phyloP scores from a whole-genome alignment of 2,113 vertebrate species.

The Melanocharis versteri region DNA sequence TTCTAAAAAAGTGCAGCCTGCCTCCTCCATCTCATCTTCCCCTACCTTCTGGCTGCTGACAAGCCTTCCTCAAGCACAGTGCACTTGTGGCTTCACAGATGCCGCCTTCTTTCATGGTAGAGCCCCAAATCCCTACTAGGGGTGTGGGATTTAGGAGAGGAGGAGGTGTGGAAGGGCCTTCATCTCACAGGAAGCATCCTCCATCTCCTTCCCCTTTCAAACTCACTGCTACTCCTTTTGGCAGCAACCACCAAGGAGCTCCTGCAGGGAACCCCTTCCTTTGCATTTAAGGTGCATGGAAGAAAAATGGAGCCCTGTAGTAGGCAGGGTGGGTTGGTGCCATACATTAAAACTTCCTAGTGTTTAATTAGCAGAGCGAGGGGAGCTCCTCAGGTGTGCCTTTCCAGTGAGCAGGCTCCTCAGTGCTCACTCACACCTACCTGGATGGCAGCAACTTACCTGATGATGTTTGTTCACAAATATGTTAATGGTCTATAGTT shows the following conservation, averaged over 20 bases:
- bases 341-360: neutral
- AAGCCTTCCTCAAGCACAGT: neutral
- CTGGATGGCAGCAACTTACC: accelerated
- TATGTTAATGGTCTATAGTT: neutral
- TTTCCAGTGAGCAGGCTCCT: neutral
- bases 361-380: neutral
- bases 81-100: neutral
- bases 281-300: neutral
- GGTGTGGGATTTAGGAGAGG: neutral
- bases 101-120: neutral
- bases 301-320: neutral
- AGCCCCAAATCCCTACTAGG: neutral
- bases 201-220: neutral
- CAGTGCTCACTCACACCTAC: neutral
- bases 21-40: neutral
- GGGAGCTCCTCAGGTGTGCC: neutral
- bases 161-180: neutral
- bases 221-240: neutral
- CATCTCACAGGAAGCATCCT: neutral
- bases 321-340: neutral
- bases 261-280: neutral
- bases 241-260: neutral
- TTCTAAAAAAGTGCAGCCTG: neutral
- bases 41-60: neutral
- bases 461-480: neutral